Evolutionary conservation across 2,888 invertebrate genomes (phyloP), one percentile per base, ranked within the genome.

Genomic region (Phyllotreta striolata): DNA sequence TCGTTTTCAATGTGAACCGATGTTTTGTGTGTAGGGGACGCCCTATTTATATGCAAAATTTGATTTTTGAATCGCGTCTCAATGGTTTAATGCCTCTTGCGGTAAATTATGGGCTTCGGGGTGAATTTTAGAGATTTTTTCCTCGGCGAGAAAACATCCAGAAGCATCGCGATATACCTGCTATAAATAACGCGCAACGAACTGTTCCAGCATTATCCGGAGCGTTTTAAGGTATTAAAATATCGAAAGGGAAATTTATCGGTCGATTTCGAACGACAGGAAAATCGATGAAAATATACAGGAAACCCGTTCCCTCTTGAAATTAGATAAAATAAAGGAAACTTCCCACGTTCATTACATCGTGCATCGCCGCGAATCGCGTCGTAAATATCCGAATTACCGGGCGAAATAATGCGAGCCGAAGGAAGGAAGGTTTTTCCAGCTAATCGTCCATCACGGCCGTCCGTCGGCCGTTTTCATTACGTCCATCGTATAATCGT

Each of bases 1-100:
- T 62, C 65, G 43, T 44, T 49, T 62, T 49, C 47, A 61, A 65
- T 65, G 55, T 52, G 43, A 58, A 54, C 57, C 52, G 62, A 65
- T 62, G 61, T 64, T 61, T 52, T 3, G 37, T 52, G 12, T 44
- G 44, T 44, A 52, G 52, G 43, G 51, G 60, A 43, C 13, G 38
- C 37, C 51, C 51, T 37, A 60, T 60, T 60, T 60, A 52, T 60
- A 60, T 52, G 52, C 47, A 43, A 37, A 52, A 52, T 60, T 60
- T 60, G 60, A 60, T 60, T 60, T 60, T 52, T 43, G 52, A 60
- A 52, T 7, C 43, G 41, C 37, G 37, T 51, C 51, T 37, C 51
- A 13, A 51, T 51, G 43, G 7, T 41, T 51, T 59, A 59, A 59
- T 59, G 51, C 24, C 9, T n/a, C n/a, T 40, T 34, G 35, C 6